Percentiles rank a stretch among this genome's conserved stretches.
These are phyloP conservation scores for Drosophila mimetica DNA, from an alignment of 2,888 invertebrate species.

Conservation along the genomic window DNA sequence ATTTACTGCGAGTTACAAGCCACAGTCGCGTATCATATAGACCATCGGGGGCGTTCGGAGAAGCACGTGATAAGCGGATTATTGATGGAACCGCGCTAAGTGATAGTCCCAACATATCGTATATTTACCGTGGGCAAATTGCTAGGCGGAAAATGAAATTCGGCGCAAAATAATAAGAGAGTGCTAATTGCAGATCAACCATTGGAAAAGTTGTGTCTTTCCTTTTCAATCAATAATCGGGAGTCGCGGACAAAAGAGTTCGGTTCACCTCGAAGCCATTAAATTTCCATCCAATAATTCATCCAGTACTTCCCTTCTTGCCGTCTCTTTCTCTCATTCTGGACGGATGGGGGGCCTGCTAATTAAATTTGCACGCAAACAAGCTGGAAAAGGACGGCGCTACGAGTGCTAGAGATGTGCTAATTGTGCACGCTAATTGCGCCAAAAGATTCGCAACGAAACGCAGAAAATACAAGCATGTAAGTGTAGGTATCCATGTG, in stretches of 20 bases:
- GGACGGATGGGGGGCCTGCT: conserved; percentile 41
- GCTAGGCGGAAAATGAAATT: conserved; percentile 41
- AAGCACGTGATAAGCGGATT: conserved; percentile 31
- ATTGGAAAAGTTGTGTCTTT: conserved; percentile 32
- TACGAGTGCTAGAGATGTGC: conserved; percentile 57
- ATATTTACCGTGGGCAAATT: conserved; percentile 19
- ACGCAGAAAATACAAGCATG: conserved; percentile 9
- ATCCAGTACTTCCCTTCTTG: conserved; percentile 10
- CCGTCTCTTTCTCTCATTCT: conserved; percentile 3
- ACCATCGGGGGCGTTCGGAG: conserved; percentile 29
- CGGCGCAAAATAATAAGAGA: conserved; percentile 53
- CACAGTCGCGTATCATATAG: not conserved
- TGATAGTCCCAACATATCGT: conserved; percentile 11
- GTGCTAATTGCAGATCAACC: conserved; percentile 49
- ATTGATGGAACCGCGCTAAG: conserved; percentile 25
- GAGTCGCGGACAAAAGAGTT: conserved; percentile 39
- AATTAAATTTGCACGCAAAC: conserved; percentile 66
- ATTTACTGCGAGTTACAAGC: conserved; percentile 1
- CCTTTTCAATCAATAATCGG: conserved; percentile 26
- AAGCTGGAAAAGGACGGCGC: conserved; percentile 13
- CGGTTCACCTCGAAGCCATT: conserved; percentile 31
- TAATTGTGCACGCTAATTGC: conserved; percentile 71
- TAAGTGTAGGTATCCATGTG: not conserved
- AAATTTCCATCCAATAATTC: conserved; percentile 24
- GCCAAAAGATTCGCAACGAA: conserved; percentile 38